phyloP scores from a whole-genome alignment of 1,140 invertebrate genomes.

The Panulirus ornatus region DNA sequence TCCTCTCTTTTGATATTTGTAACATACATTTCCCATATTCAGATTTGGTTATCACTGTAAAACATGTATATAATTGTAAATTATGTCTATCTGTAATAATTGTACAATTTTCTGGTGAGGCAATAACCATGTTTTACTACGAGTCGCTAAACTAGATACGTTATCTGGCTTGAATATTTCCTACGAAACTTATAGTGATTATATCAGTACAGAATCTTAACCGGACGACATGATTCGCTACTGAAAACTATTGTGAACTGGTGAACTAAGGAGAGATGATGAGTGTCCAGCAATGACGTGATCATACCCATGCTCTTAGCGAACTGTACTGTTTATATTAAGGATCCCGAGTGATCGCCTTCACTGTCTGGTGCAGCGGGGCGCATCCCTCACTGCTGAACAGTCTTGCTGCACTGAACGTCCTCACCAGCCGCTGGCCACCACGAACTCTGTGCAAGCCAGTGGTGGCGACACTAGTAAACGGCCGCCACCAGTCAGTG shows the following conservation, averaged over 20 bases:
- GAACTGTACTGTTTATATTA: not conserved
- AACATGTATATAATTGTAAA: constrained; percentile 19
- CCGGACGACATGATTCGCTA: not conserved
- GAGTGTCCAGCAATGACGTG: not conserved
- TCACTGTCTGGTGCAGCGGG: too few species aligned
- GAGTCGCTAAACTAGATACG: not conserved
- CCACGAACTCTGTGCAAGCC: too few species aligned
- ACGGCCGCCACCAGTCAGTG: too few species aligned
- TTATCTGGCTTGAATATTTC: not conserved
- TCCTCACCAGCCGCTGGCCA: too few species aligned
- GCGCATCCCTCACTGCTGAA: too few species aligned
- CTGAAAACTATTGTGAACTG: not conserved
- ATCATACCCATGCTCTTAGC: not conserved
- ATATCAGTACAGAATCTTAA: not conserved
- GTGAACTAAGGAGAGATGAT: not conserved
- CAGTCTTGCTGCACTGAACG: too few species aligned
- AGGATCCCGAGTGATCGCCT: too few species aligned
- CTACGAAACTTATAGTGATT: not conserved
- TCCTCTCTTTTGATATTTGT: not conserved
- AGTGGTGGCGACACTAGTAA: too few species aligned
- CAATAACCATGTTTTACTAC: constrained; percentile 16
- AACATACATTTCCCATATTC: not conserved
- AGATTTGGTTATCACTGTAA: not conserved
- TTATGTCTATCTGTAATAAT: not conserved
- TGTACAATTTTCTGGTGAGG: not conserved